Base-by-base conservation (phyloP, 2,113 vertebrate genomes). In the Carollia perspicillata region DNA sequence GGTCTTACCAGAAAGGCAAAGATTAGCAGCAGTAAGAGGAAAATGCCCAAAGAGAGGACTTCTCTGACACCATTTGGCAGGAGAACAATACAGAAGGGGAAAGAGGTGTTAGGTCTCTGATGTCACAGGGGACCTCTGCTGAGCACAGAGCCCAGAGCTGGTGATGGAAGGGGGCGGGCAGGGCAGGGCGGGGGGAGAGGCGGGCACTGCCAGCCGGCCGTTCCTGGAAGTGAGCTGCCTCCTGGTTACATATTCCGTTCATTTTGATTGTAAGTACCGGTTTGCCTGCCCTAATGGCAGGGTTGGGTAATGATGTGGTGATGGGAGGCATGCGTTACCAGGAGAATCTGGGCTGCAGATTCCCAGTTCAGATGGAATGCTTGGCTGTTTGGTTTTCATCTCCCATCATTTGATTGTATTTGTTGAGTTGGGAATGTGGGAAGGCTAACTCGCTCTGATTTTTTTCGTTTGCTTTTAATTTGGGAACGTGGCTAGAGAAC, bases 151-250 rank as follows among this genome's bases (percentile, higher is more conserved):
- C 35, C n/a, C 0, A n/a, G 23, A 28, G 75, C 65, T 66, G 65
- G 23, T 20, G 35, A 8, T 30, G 47, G 1, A 11, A 60, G 47
- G 90, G 63, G 55, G 68, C 79, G 7, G 49, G 84, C 30, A 2
- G 11, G 69, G 79, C 51, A 0, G 35, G 75, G 5, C 2, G 13
- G 17, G 47, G 63, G n/a, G 0, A 0, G 51, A 12, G 51, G 78
- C 13, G 0, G 33, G 55, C 35, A 13, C 63, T 28, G n/a, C 74
- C 20, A 2, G 9, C 74, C 12, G 2, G 14, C 37, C 26, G 3
- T 96, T 97, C 96, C 55, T 92, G 97, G 89, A 68, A 97, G 78
- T 5, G n/a, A 44, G 53, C 13, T 4, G 91, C 55, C 80, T 94
- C 90, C 89, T 16, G 55, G 83, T 90, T 92, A 51, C 30, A 53